phyloP scores from a whole-genome alignment of 2,113 vertebrate species.

The Actinemys pallida region DNA sequence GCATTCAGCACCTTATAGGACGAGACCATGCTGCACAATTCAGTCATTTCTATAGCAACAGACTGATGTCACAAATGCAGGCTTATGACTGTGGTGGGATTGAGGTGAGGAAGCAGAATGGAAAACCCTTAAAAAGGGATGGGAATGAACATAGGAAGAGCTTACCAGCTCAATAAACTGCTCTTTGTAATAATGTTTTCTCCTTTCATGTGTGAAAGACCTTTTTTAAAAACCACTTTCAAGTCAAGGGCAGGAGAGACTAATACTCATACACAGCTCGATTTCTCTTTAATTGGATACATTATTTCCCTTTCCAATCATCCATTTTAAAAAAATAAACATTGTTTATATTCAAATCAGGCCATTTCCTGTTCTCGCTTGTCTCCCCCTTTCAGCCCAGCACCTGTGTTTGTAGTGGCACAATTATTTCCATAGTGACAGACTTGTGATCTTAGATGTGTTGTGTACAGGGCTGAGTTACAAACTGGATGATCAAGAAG shows the following conservation, averaged over 20 bases:
- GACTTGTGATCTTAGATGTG: background rate
- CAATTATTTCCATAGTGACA: constrained; percentile 26
- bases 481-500: constrained; percentile 15
- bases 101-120: background rate
- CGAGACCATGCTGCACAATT: rapidly evolving
- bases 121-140: background rate
- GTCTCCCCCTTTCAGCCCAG: background rate
- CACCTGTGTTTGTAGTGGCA: background rate
- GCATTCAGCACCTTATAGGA: background rate
- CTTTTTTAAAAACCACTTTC: background rate
- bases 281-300: background rate
- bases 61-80: background rate
- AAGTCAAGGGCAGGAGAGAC: constrained; percentile 1
- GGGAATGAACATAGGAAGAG: background rate
- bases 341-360: background rate
- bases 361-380: constrained; percentile 1
- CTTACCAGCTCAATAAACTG: background rate
- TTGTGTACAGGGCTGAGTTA: background rate
- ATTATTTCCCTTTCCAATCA: constrained; percentile 7
- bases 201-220: background rate
- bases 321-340: background rate
- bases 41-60: background rate
- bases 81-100: background rate
- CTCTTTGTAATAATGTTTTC: rapidly evolving
- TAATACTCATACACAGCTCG: background rate